phyloP scores from a whole-genome alignment of 1,140 invertebrate species.

The Parapsyche elsis region DNA sequence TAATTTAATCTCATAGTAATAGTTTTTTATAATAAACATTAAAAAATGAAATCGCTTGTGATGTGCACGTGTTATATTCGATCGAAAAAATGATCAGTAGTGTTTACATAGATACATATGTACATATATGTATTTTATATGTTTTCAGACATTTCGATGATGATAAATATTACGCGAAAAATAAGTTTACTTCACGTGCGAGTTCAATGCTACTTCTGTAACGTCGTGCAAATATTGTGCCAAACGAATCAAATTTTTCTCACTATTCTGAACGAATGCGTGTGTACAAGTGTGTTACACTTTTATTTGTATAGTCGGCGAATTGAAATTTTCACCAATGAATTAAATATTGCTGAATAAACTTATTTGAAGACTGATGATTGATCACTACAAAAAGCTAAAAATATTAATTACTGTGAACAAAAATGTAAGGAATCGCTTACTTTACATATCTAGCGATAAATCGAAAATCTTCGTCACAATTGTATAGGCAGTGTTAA shows the following conservation, averaged over 20 bases:
- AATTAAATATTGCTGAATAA: too few species aligned
- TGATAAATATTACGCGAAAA: not conserved
- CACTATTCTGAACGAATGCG: not conserved
- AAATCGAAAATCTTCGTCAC: too few species aligned
- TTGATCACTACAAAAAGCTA: too few species aligned
- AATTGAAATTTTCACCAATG: not conserved
- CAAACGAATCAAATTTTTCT: slow-evolving; percentile 7
- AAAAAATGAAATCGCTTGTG: not conserved
- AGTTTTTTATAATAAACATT: slow-evolving; percentile 1
- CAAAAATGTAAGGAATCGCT: too few species aligned
- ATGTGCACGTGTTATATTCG: not conserved
- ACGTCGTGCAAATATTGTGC: not conserved
- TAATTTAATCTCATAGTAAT: not conserved
- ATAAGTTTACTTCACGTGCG: not conserved
- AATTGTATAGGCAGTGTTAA: too few species aligned
- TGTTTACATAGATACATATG: too few species aligned
- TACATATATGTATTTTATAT: too few species aligned
- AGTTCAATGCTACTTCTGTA: not conserved
- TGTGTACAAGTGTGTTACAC: slow-evolving; percentile 3
- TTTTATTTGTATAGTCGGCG: not conserved
- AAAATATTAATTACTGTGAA: too few species aligned
- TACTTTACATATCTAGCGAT: too few species aligned
- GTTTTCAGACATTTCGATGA: not conserved
- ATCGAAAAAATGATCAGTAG: too few species aligned
- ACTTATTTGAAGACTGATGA: too few species aligned